phyloP scores from a whole-genome alignment of 2,113 vertebrate species.

The Scortum barcoo region DNA sequence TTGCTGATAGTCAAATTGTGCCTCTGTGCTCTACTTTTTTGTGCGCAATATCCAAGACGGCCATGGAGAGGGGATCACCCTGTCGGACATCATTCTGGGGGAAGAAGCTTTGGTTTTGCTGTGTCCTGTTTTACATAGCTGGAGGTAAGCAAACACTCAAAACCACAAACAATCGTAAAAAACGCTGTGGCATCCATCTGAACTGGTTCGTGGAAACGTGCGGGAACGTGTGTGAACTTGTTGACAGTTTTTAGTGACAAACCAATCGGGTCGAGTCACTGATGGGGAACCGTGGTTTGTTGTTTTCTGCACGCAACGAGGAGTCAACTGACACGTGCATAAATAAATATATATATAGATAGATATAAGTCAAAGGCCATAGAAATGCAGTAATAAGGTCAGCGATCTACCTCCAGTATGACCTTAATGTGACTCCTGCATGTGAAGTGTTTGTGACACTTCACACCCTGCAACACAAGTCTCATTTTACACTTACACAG shows the following conservation, averaged over 20 bases:
- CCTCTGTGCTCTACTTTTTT: background rate
- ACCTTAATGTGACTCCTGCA: background rate
- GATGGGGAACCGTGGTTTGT: background rate
- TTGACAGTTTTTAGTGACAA: background rate
- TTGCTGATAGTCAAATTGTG: background rate
- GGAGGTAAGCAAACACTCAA: constrained; percentile 69
- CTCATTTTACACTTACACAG: background rate
- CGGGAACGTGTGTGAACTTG: constrained; percentile 42
- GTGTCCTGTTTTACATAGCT: constrained; percentile 20
- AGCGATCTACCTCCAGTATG: background rate
- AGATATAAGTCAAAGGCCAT: too few species aligned
- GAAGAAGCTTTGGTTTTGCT: constrained; percentile 40
- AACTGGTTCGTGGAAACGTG: background rate
- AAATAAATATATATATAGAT: too few species aligned
- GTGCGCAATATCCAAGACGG: background rate
- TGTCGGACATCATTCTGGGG: constrained; percentile 6
- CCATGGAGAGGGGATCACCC: constrained; percentile 40
- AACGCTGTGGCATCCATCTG: background rate
- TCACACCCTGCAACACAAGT: background rate
- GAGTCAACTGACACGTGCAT: too few species aligned
- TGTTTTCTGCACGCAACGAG: too few species aligned
- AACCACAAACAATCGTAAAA: too few species aligned
- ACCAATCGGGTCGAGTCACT: background rate
- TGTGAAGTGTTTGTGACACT: background rate
- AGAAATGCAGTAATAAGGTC: too few species aligned